Evolutionary conservation across 2,888 invertebrate species (phyloP).

Genomic region (Tachystola acroxantha): DNA sequence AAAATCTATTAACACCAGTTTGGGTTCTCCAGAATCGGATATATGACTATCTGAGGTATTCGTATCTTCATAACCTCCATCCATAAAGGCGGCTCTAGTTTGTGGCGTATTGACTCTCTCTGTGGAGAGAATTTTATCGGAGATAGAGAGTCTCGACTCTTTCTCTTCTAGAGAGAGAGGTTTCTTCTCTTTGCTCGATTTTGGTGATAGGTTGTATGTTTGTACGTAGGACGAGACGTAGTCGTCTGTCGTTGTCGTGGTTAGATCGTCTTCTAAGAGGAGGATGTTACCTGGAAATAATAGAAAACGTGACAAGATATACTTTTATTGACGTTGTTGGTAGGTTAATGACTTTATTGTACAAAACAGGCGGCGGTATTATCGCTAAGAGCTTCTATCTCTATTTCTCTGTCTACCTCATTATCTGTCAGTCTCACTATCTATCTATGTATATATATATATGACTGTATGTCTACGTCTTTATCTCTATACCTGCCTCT

Average conservation of each 20-base stretch:
- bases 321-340: no score
- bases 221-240: conserved; percentile 27
- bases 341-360: no score
- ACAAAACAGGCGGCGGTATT: no score
- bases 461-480: no score
- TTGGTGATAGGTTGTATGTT: conserved; percentile 18
- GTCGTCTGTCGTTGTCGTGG: conserved; percentile 25
- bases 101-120: background rate
- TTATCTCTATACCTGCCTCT: no score
- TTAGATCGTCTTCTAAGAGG: conserved; percentile 52
- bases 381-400: no score
- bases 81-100: conserved; percentile 7
- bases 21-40: conserved; percentile 72
- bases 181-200: conserved; percentile 19
- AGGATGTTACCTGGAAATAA: conserved; percentile 72
- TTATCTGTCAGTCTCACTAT: no score
- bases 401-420: no score
- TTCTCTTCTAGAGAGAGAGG: background rate
- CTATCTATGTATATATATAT: no score
- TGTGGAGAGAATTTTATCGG: conserved; percentile 18
- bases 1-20: conserved; percentile 91
- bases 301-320: background rate
- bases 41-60: conserved; percentile 57
- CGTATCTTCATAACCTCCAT: conserved; percentile 36
- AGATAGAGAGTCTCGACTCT: background rate